Evolutionary conservation across 2,113 vertebrate species (phyloP), one percentile per base, ranked within the genome.

Genomic region (Crypturellus undulatus): DNA sequence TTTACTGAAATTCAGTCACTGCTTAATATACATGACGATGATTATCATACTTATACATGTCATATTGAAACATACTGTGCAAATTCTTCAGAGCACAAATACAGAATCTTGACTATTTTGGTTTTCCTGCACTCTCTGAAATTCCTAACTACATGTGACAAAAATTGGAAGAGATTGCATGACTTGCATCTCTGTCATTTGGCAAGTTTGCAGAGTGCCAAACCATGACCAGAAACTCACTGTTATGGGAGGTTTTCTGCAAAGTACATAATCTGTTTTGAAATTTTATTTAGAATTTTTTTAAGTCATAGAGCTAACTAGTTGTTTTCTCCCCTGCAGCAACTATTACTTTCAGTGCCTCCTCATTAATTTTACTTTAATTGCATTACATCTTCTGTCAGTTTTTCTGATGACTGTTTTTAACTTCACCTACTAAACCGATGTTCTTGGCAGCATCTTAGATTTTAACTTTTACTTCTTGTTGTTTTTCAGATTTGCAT

Each of bases 1-100:
- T 92, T 91, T 82, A 45, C 10, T 89, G 67, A 70, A 82, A 91
- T 89, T 78, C 52, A 59, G 30, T 58, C 43, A 58, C 84, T 84
- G 62, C 65, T 60, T 94, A 93, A 58, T 40, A 38, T 63, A 89
- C 40, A 62, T 49, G 36, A 95, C 92, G 10, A 58, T 20, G 2
- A 58, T 30, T 54, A 7, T 3, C 34, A 43, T 75, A 92, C 52
- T 77, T 72, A 25, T 36, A 79, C 19, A 25, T 89, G 10, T 8
- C 9, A 49, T 17, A 60, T 34, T 52, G 60, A 34, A 47, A 70
- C 36, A 20, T 21, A 36, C 8, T 11, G 13, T 49, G 36, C 42
- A 63, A 47, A 19, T 34, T 76, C 71, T 32, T 56, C 59, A 9
- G 18, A 54, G 26, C 62, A 56, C 38, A 65, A 26, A 45, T 11